phyloP scores from a whole-genome alignment of 2,797 vertebrate species.

The Parambassis ranga region DNA sequence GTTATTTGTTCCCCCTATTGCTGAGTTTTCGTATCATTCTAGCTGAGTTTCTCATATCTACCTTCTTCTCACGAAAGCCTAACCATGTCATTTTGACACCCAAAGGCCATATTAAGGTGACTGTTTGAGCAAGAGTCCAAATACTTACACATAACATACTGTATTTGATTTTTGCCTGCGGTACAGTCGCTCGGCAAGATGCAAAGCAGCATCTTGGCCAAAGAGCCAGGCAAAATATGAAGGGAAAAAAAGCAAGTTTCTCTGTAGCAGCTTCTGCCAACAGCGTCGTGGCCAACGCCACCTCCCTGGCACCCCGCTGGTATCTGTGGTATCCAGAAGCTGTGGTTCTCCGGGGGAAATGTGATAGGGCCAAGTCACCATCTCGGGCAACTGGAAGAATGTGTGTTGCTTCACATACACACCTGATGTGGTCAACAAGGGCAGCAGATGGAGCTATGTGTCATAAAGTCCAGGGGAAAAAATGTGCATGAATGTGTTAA shows the following conservation, averaged over 20 bases:
- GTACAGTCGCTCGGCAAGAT: neutral
- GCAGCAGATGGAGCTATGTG: neutral
- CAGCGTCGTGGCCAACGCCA: constrained; percentile 47
- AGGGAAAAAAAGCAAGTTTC: constrained; percentile 48
- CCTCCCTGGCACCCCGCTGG: constrained; percentile 64
- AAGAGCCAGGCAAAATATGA: constrained; percentile 58
- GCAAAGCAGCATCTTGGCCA: constrained; percentile 4
- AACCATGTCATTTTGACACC: constrained; percentile 9
- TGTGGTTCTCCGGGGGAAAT: constrained; percentile 79
- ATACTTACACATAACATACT: constrained; percentile 23
- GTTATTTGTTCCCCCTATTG: neutral
- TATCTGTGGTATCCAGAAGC: constrained; percentile 74
- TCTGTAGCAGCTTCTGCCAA: constrained; percentile 65
- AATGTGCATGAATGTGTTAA: neutral
- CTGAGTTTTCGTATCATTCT: no score
- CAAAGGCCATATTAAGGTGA: constrained; percentile 14
- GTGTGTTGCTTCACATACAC: constrained; percentile 44
- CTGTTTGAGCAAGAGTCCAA: constrained; percentile 19
- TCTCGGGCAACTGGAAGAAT: constrained; percentile 53
- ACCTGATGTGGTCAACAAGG: constrained; percentile 52
- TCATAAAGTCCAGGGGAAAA: neutral
- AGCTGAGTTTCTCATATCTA: no score
- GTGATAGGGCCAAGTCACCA: constrained; percentile 70
- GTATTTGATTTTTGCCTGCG: constrained; percentile 33
- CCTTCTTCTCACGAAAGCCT: constrained; percentile 15